A percentile compares a stretch with the other conserved stretches of the same genome.
These are phyloP conservation scores for Motacilla alba DNA, from an alignment of 2,113 vertebrate species.

Conservation along the genomic window DNA sequence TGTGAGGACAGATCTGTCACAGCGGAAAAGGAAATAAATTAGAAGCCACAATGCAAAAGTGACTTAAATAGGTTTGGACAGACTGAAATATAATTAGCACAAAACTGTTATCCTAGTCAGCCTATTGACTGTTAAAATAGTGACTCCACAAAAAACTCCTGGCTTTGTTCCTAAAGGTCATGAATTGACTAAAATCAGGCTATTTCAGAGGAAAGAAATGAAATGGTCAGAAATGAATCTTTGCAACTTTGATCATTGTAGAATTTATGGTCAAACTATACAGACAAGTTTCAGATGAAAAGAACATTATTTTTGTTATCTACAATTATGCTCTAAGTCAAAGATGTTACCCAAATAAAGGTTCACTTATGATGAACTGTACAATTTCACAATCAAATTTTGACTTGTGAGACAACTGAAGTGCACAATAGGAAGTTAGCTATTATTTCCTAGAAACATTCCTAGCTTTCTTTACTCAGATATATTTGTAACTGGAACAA, in stretches of 20 bases:
- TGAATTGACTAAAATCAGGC: neutral
- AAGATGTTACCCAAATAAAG: neutral
- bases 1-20: neutral
- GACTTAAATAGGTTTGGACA: neutral
- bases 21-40: neutral
- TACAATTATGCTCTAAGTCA: neutral
- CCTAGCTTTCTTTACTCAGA: neutral
- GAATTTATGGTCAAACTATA: neutral
- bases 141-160: neutral
- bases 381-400: neutral
- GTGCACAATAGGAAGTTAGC: neutral
- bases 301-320: neutral
- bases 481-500: neutral
- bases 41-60: neutral
- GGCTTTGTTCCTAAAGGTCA: neutral
- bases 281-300: neutral
- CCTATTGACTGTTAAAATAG: neutral
- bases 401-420: neutral
- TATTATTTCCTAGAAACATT: neutral
- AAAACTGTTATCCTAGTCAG: neutral
- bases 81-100: neutral
- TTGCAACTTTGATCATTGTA: neutral
- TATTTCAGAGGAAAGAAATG: neutral
- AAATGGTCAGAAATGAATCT: neutral
- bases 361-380: neutral